These are phyloP conservation scores for Collichthys lucidus DNA, from an alignment of 2,113 vertebrate species.

Conservation along the genomic window DNA sequence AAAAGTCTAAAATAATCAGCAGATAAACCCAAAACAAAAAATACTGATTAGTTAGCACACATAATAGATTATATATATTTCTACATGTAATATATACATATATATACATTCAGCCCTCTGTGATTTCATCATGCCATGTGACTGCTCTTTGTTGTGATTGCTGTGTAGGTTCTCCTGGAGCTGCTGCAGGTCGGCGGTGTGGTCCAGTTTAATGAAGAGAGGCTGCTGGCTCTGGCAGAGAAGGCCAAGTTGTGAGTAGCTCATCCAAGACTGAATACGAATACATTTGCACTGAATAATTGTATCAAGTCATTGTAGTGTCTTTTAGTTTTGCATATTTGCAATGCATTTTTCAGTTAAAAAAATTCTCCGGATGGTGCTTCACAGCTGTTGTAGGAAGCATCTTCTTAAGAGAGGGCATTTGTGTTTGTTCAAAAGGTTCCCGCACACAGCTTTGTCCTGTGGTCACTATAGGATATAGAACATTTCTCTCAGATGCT, in stretches of 20 bases:
- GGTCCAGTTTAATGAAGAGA: slow-evolving; percentile 94
- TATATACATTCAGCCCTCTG: too few relatives aligned
- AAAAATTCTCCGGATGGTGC: neutral
- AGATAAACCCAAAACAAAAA: too few relatives aligned
- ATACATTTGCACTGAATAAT: neutral
- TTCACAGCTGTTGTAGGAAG: neutral
- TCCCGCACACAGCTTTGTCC: too few relatives aligned
- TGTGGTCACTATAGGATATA: too few relatives aligned
- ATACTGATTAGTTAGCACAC: too few relatives aligned
- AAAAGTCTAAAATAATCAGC: too few relatives aligned
- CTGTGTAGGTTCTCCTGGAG: slow-evolving; percentile 91
- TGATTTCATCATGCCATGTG: too few relatives aligned
- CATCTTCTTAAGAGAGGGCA: too few relatives aligned
- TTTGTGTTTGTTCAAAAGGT: too few relatives aligned
- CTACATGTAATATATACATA: too few relatives aligned
- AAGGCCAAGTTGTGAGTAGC: slow-evolving; percentile 96
- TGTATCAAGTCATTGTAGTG: neutral
- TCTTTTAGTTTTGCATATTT: neutral
- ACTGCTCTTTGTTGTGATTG: slow-evolving; percentile 1
- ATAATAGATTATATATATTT: too few relatives aligned
- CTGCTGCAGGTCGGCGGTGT: slow-evolving; percentile 95
- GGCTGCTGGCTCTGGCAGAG: slow-evolving; percentile 91
- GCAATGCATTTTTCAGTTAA: neutral
- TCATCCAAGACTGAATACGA: neutral
- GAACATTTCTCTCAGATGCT: too few relatives aligned